phyloP scores from a whole-genome alignment of 2,113 vertebrate species.

The Narcine bancroftii region DNA sequence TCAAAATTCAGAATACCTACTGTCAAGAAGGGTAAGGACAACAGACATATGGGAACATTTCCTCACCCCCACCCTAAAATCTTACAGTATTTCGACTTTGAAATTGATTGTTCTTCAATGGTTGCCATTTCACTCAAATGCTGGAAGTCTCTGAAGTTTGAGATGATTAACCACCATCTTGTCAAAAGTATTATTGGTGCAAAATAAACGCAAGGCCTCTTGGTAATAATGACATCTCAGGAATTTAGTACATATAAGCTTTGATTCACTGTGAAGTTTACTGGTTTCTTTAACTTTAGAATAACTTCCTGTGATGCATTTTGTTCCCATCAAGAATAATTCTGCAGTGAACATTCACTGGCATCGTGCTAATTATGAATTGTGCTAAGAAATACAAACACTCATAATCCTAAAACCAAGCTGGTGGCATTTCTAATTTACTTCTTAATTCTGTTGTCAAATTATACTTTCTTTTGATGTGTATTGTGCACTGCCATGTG shows the following conservation, averaged over 20 bases:
- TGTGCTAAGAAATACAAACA: not conserved
- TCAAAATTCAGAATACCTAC: no score
- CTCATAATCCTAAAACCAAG: not conserved
- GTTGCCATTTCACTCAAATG: no score
- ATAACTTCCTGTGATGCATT: not conserved
- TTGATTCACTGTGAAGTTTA: not conserved
- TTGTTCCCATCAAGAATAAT: not conserved
- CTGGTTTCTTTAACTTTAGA: not conserved
- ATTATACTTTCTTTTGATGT: not conserved
- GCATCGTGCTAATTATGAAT: not conserved
- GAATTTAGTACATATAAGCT: not conserved
- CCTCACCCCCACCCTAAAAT: no score
- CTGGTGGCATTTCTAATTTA: not conserved
- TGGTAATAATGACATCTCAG: no score
- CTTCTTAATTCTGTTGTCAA: not conserved
- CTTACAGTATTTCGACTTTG: no score
- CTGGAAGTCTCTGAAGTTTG: no score
- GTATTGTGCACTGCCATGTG: not conserved
- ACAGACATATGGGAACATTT: no score
- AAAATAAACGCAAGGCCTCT: no score
- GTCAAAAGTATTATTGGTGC: no score
- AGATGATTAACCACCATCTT: no score
- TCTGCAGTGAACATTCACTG: not conserved
- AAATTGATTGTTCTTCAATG: no score
- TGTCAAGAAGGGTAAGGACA: no score